Base-by-base conservation (phyloP, 2,113 vertebrate species). In the Catharus bicknelli region DNA sequence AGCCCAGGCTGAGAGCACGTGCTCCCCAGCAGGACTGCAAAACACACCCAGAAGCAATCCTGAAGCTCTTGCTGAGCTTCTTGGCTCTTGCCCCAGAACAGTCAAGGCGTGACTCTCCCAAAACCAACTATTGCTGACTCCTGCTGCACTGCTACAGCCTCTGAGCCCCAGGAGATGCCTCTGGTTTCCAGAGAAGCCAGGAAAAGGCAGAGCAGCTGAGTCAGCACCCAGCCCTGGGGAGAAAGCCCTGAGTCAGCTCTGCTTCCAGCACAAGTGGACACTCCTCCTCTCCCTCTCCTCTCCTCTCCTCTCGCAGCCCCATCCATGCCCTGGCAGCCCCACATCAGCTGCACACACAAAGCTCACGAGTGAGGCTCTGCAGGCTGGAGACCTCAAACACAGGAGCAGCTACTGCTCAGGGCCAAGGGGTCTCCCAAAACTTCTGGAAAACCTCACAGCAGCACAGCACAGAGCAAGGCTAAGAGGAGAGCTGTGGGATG, bases 201-300 rank as follows among this genome's bases (percentile, higher is more conserved):
- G 5, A 77, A 67, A 76, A 55, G 40, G 36, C 82, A 80, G 59
- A 95, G 75, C 34, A 89, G 84, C 84, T 91, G 94, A 94, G 75
- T 95, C 96, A 95, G 96, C 94, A 67, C 55, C 58, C 75, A 67
- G 66, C 81, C 54, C 87, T 53, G 45, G 38, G 62, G 77, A 94
- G 70, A 92, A 92, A 92, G 85, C 51, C 67, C 79, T 96, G 94
- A 92, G 75, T 94, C 95, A 96, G 96, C 95, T 85, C 75, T 27
- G 55, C 55, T 63, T 4, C 0, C 0, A 76, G 89, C 84, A 51
- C 74, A 22, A 64, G 34, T 73, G 5, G 1, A 38, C 58, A 3
- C 75, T 58, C 75, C 48, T 47, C 40, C 13, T 40, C 38, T 40
- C 38, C 62, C n/a, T n/a, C 34, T 34, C 34, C 43, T 26, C 26